Percentiles rank a stretch among this genome's conserved stretches.
Conservation (phyloP, 2,797 vertebrate genomes). For the Enteromius viviparus region DNA sequence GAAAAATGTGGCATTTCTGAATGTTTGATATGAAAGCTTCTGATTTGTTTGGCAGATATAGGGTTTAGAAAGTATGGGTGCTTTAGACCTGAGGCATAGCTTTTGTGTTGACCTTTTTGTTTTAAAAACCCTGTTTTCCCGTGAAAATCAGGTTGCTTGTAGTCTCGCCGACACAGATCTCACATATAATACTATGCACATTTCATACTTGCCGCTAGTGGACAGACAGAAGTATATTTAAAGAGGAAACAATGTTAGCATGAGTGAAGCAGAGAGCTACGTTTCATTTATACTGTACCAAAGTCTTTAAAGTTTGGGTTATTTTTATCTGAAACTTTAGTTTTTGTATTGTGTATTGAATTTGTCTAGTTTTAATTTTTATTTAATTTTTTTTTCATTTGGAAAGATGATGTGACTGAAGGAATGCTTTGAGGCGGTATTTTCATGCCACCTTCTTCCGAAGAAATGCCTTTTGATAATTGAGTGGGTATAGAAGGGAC, state of each 20-base stretch:
- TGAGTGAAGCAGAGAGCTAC: constrained; percentile 52
- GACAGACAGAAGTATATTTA: constrained; percentile 32
- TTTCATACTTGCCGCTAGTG: constrained; percentile 55
- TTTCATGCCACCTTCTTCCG: constrained; percentile 40
- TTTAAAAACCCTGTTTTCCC: constrained; percentile 32
- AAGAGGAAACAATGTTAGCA: constrained; percentile 58
- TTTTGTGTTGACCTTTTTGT: constrained; percentile 18
- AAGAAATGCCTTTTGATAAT: constrained; percentile 68
- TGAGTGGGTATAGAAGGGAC: constrained; percentile 51
- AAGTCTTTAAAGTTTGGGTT: constrained; percentile 70
- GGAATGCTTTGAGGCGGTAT: constrained; percentile 32
- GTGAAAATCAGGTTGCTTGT: constrained; percentile 31
- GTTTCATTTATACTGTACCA: constrained; percentile 75
- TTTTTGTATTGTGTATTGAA: constrained; percentile 25
- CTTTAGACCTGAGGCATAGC: constrained; percentile 13
- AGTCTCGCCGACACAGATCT: constrained; percentile 46
- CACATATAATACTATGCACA: constrained; percentile 63
- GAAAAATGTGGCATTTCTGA: constrained; percentile 36
- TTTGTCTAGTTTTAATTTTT: constrained; percentile 44
- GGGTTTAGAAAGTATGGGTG: constrained; percentile 10
- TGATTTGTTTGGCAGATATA: constrained; percentile 31
- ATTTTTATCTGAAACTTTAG: constrained; percentile 34
- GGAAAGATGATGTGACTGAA: constrained; percentile 53
- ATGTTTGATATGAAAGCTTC: constrained; percentile 30
- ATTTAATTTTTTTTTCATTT: constrained; percentile 56